Conservation (phyloP, 2,888 invertebrate species). For the Dolichomitus sp. region DNA sequence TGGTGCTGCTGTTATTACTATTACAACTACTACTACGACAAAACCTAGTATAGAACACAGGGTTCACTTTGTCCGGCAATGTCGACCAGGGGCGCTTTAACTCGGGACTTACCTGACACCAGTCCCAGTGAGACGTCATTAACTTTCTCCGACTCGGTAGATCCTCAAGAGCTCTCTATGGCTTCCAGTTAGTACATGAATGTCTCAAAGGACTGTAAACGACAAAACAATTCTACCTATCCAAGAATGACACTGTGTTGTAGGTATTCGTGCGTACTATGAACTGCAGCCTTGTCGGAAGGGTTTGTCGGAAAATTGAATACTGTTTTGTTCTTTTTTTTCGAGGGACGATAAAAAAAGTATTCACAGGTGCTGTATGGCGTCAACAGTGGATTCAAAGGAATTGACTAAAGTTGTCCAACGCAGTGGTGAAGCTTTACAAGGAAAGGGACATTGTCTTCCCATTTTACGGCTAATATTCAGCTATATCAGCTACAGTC, state of each 20-base stretch:
- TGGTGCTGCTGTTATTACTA: neutral
- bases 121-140: slow-evolving; percentile 45
- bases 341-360: neutral
- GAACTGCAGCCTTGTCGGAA: neutral
- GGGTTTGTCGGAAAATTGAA: neutral
- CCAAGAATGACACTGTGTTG: neutral
- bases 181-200: neutral
- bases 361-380: neutral
- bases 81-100: slow-evolving; percentile 30
- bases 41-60: neutral
- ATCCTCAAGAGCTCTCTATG: slow-evolving; percentile 17
- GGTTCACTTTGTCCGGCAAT: slow-evolving; percentile 43
- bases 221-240: slow-evolving; percentile 28
- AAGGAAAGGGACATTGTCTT: neutral
- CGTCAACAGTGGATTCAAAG: neutral
- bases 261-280: neutral
- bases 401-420: neutral
- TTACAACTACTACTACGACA: neutral
- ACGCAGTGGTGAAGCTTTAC: neutral
- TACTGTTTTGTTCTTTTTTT: neutral
- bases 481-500: too few species aligned
- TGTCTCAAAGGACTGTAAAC: slow-evolving; percentile 8
- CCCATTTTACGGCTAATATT: too few species aligned
- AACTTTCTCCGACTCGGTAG: slow-evolving; percentile 50
- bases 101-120: slow-evolving; percentile 35